Evolutionary conservation across 1,140 invertebrate genomes (phyloP).

Genomic region (Sogatella furcifera): DNA sequence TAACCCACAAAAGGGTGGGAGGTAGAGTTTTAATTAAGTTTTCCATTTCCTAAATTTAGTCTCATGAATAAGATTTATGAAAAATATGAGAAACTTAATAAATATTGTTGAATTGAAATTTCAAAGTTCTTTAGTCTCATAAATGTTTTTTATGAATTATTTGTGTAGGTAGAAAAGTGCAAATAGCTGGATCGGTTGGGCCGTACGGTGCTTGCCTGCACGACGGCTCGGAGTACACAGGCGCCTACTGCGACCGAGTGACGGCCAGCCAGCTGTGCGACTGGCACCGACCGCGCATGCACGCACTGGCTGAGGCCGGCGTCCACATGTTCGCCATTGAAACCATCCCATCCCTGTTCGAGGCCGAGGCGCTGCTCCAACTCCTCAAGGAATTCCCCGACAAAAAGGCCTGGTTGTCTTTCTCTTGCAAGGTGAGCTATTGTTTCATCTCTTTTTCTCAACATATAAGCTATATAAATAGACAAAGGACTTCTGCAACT

Average conservation of each 20-base stretch:
- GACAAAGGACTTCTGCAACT: too few relatives aligned
- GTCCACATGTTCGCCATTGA: constrained; percentile 78
- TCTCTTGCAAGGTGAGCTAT: constrained; percentile 62
- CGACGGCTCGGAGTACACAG: constrained; percentile 84
- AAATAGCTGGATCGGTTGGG: constrained; percentile 74
- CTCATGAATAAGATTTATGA: too few relatives aligned
- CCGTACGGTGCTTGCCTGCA: constrained; percentile 80
- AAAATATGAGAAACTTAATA: too few relatives aligned
- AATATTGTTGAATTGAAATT: too few relatives aligned
- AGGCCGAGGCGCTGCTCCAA: constrained; percentile 69
- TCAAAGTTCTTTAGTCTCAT: too few relatives aligned
- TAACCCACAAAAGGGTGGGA: too few relatives aligned
- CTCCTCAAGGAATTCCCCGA: constrained; percentile 60
- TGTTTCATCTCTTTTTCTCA: too few relatives aligned
- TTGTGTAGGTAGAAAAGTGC: constrained; percentile 28
- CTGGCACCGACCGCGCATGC: constrained; percentile 71
- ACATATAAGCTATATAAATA: too few relatives aligned
- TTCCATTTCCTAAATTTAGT: too few relatives aligned
- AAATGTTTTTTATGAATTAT: too few relatives aligned
- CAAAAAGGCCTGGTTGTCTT: constrained; percentile 70
- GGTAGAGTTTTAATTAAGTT: too few relatives aligned
- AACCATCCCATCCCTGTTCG: constrained; percentile 72
- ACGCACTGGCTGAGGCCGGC: constrained; percentile 60
- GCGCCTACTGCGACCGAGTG: constrained; percentile 65
- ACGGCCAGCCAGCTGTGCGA: constrained; percentile 52